phyloP scores from a whole-genome alignment of 2,888 invertebrate genomes.

The Pristionchus mayeri region DNA sequence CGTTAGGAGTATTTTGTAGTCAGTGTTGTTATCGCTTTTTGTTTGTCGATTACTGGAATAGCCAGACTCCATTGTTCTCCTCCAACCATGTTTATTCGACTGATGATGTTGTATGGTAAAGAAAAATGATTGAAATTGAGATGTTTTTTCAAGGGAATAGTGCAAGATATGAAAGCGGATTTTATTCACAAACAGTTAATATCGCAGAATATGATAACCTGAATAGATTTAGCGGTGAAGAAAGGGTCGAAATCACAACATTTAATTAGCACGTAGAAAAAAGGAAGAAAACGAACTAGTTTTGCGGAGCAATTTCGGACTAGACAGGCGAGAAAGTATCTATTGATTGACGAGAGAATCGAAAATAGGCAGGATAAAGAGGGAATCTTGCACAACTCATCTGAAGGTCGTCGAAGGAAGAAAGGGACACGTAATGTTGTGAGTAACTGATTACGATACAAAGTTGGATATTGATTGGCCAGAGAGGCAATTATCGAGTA shows the following conservation, averaged over 20 bases:
- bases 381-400: constrained; percentile 32
- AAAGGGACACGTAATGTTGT: constrained; percentile 27
- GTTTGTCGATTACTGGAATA: constrained; percentile 30
- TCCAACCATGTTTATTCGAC: constrained; percentile 21
- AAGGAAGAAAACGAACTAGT: not conserved
- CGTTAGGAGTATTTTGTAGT: constrained; percentile 21
- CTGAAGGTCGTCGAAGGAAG: not conserved
- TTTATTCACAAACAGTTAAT: constrained; percentile 46
- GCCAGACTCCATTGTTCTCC: constrained; percentile 6
- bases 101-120: constrained; percentile 30
- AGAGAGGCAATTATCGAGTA: constrained; percentile 33
- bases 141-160: not conserved
- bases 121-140: not conserved
- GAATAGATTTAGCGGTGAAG: constrained; percentile 40
- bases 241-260: constrained; percentile 21
- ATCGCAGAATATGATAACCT: constrained; percentile 47
- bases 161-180: not conserved
- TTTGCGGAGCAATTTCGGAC: constrained; percentile 5
- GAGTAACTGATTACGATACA: constrained; percentile 28
- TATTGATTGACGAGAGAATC: constrained; percentile 1
- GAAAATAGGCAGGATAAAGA: constrained; percentile 17
- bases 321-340: not conserved
- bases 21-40: constrained; percentile 35
- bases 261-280: constrained; percentile 5
- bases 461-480: constrained; percentile 13